Conservation (phyloP, 2,113 vertebrate genomes). For the Eulemur rufifrons region DNA sequence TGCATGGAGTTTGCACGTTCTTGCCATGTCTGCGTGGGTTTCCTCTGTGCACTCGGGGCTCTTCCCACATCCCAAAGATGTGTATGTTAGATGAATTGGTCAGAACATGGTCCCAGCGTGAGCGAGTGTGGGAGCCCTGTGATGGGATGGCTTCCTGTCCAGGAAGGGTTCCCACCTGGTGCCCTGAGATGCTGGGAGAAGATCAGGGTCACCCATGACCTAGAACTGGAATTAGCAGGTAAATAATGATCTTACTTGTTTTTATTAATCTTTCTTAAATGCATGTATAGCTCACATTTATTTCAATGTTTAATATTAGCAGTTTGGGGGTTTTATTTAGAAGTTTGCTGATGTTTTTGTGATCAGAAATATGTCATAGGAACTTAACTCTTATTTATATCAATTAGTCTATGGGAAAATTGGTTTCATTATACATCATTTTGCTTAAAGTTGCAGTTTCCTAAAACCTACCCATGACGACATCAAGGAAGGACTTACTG, state of each 20-base stretch:
- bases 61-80: neutral
- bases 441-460: neutral
- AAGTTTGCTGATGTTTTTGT: neutral
- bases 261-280: neutral
- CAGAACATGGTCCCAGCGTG: neutral
- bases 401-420: neutral
- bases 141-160: neutral
- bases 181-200: neutral
- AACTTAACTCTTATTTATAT: neutral
- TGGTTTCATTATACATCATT: neutral
- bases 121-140: neutral
- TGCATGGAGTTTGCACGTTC: neutral
- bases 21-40: neutral
- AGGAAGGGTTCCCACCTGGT: neutral
- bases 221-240: neutral
- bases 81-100: neutral
- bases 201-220: neutral
- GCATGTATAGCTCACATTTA: neutral
- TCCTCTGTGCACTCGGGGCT: neutral
- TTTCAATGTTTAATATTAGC: neutral
- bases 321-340: neutral
- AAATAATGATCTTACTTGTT: neutral
- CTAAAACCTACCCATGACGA: neutral
- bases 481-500: neutral
- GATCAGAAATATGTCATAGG: neutral